Base-by-base conservation (phyloP, 2,797 vertebrate species). In the Hippopotamyrus pictus region DNA sequence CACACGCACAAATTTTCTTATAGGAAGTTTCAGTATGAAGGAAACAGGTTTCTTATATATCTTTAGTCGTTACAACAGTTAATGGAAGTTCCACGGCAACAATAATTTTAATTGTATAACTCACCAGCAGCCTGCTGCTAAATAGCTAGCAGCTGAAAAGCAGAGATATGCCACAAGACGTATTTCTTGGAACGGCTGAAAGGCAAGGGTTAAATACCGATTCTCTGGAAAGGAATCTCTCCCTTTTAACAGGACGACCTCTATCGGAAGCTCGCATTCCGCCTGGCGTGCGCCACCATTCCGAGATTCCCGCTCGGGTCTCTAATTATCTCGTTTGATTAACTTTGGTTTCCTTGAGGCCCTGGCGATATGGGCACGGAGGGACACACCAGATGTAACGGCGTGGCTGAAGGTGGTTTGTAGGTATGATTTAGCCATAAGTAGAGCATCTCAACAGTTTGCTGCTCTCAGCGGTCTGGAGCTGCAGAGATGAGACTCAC, bases 81-180 rank as follows among this genome's bases (percentile, higher is more conserved):
- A 93, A 94, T 95, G 92, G 94, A 92, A 91, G 90, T 92, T 93
- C 91, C 90, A 89, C 92, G 92, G 89, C 90, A 92, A 92, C 92
- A 94, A 93, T 92, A 92, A 90, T 93, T 92, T 90, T 90, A 92
- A 65, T 94, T 93, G 92, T 93, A 93, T 94, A 94, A 94, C 92
- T 90, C 93, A 94, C 92, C 93, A 93, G 94, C 91, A 89, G 91
- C 89, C 86, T 89, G 84, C 89, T 93, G 93, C 94, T 91, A 91
- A 94, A 93, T 92, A 90, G 90, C 90, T 91, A 88, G 90, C 92
- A 93, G 93, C 94, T 95, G 93, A 94, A 93, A 90, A 91, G 91
- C 89, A 88, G 88, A 91, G 89, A 91, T 89, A 89, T 89, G 89
- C 88, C 92, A 91, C 90, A 91, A 91, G 65, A 93, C 88, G 53